Conservation (phyloP, 2,113 vertebrate genomes). For the Hemicordylus capensis region DNA sequence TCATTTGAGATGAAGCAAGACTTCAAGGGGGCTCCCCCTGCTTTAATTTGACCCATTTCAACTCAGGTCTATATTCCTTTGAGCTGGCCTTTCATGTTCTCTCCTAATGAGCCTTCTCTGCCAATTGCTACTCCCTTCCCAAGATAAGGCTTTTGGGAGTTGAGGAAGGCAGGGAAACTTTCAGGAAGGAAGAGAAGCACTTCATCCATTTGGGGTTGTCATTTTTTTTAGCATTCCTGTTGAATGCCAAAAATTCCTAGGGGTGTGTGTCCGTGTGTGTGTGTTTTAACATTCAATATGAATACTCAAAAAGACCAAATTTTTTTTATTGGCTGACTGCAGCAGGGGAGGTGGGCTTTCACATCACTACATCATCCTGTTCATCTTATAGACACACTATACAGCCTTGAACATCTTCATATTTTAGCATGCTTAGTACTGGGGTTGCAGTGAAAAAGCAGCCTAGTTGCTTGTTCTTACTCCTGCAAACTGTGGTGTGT, state of each 20-base stretch:
- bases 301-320: no score
- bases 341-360: no score
- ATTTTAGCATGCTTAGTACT: not conserved
- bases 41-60: not conserved
- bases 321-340: no score
- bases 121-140: not conserved
- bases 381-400: not conserved
- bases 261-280: no score
- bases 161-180: not conserved
- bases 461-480: not conserved
- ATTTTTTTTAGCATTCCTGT: not conserved
- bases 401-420: not conserved
- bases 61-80: not conserved
- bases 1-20: not conserved
- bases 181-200: not conserved
- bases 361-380: no score
- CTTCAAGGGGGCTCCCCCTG: not conserved
- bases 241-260: not conserved
- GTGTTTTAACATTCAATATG: no score
- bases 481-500: not conserved
- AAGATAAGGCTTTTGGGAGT: not conserved
- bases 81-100: not conserved
- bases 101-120: not conserved
- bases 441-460: not conserved
- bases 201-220: no score